phyloP scores from a whole-genome alignment of 1,140 invertebrate species.

The Laupala kohalensis region DNA sequence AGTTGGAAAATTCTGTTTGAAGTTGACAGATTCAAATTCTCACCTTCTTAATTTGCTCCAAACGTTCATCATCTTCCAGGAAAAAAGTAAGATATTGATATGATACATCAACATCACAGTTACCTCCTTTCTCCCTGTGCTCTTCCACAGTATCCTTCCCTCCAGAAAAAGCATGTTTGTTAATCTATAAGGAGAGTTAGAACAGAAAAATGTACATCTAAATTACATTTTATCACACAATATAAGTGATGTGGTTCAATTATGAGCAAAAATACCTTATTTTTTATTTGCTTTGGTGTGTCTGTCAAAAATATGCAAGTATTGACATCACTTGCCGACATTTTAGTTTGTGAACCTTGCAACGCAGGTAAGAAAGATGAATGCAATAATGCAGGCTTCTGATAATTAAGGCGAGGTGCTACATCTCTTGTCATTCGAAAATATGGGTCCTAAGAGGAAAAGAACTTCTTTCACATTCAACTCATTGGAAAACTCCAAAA shows the following conservation, averaged over 20 bases:
- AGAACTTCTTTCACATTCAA: too few relatives aligned
- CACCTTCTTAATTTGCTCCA: constrained; percentile 69
- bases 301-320: constrained; percentile 93
- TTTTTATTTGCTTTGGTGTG: constrained; percentile 92
- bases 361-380: constrained; percentile 91
- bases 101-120: constrained; percentile 91
- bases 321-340: constrained; percentile 91
- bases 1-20: too few relatives aligned
- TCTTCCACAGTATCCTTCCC: constrained; percentile 88
- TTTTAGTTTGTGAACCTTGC: constrained; percentile 93
- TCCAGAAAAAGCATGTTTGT: constrained; percentile 98
- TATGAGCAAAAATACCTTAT: constrained; percentile 48
- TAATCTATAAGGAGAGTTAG: constrained; percentile 64
- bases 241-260: background rate
- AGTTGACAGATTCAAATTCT: too few relatives aligned
- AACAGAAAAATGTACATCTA: too few relatives aligned
- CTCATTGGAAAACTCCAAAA: too few relatives aligned
- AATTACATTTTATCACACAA: background rate
- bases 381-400: constrained; percentile 90
- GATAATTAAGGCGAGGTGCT: constrained; percentile 71
- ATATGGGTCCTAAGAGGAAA: constrained; percentile 69
- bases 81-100: constrained; percentile 95
- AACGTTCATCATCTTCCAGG: constrained; percentile 80
- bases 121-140: constrained; percentile 78
- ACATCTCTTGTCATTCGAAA: constrained; percentile 98